A percentile compares a stretch with the other conserved stretches of the same genome.
phyloP scores from a whole-genome alignment of 2,113 vertebrate species.

The Cavia aperea region DNA sequence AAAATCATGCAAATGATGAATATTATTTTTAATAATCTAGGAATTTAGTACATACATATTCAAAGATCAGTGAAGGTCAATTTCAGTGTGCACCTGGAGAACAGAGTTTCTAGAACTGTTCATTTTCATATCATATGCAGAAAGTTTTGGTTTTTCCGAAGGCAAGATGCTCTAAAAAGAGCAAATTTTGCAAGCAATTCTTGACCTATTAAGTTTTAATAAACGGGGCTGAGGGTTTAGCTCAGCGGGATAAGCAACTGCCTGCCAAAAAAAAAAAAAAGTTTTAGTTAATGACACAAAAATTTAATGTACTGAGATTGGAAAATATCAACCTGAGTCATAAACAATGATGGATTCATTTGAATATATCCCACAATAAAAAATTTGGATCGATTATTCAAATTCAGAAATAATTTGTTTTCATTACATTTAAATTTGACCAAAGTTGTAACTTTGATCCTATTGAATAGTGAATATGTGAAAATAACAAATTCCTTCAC shows the following conservation, averaged over 20 bases:
- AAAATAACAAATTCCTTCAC: not conserved
- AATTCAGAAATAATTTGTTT: not conserved
- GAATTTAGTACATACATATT: slow-evolving; percentile 18
- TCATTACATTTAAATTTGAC: slow-evolving; percentile 17
- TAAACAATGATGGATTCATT: not conserved
- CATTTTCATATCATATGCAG: not conserved
- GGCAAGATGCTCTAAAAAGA: not conserved
- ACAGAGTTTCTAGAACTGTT: not conserved
- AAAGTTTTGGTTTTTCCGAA: not conserved
- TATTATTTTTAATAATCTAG: slow-evolving; percentile 52
- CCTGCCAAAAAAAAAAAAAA: too few relatives aligned
- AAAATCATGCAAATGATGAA: not conserved
- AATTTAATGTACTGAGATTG: not conserved
- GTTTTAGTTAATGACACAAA: too few relatives aligned
- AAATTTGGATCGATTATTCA: not conserved
- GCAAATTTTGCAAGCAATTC: not conserved
- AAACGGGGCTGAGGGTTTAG: too few relatives aligned
- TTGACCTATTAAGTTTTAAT: not conserved
- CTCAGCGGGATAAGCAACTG: too few relatives aligned
- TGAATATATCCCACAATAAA: not conserved
- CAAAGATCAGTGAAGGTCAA: slow-evolving; percentile 23
- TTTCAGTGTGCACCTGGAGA: not conserved
- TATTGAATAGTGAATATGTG: not conserved
- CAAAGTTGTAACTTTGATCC: not conserved
- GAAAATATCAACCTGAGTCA: not conserved